Conservation (phyloP, 2,113 vertebrate genomes). For the Chloropsis cyanopogon region DNA sequence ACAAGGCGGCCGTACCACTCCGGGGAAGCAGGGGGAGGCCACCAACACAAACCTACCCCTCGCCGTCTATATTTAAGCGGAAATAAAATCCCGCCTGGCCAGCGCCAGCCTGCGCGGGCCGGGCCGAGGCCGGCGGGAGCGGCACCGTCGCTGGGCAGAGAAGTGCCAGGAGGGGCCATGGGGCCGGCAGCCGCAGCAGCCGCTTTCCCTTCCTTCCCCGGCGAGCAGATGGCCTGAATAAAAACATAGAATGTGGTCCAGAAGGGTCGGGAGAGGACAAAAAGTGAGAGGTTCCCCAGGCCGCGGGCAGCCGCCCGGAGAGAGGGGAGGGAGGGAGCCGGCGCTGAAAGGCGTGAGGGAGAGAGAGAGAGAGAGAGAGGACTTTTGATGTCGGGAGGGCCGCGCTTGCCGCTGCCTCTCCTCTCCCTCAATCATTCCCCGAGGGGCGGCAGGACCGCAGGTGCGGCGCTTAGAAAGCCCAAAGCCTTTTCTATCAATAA, state of each 20-base stretch:
- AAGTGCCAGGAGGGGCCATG: background rate
- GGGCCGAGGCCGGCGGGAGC: background rate
- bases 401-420: background rate
- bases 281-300: slow-evolving; percentile 88
- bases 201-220: slow-evolving; percentile 74
- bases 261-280: slow-evolving; percentile 88
- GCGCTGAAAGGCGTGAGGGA: slow-evolving; percentile 69
- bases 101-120: background rate
- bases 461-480: slow-evolving; percentile 74
- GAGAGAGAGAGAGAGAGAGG: slow-evolving; percentile 17
- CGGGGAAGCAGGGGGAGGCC: slow-evolving; percentile 66
- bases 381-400: slow-evolving; percentile 71
- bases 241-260: slow-evolving; percentile 85
- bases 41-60: slow-evolving; percentile 63
- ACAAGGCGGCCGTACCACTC: slow-evolving; percentile 76
- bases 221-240: slow-evolving; percentile 92
- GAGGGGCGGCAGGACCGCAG: background rate
- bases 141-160: background rate
- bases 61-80: slow-evolving; percentile 56
- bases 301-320: slow-evolving; percentile 82
- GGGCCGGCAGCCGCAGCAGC: background rate
- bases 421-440: background rate
- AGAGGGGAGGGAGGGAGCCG: slow-evolving; percentile 75
- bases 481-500: slow-evolving; percentile 42
- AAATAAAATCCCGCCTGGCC: slow-evolving; percentile 30